Base-by-base conservation (phyloP, 2,888 invertebrate species). In the Clusia tigrina region DNA sequence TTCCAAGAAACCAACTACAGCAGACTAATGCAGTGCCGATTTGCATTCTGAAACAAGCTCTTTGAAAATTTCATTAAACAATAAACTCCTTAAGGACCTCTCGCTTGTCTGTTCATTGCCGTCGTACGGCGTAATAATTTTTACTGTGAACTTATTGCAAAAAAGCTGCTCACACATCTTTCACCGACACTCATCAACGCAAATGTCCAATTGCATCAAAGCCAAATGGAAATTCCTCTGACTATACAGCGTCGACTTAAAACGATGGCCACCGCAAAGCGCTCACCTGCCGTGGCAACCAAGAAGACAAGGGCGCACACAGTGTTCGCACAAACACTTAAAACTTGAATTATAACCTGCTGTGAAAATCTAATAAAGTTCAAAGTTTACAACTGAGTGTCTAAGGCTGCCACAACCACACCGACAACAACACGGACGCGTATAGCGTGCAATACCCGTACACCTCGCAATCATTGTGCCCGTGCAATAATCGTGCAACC, bases 301-400 rank as follows among this genome's bases (percentile, higher is more conserved):
- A 42, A 42, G n/a, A 42, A n/a, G 42, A 42, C 15, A 42, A n/a
- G n/a, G n/a, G n/a, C n/a, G n/a, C n/a, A n/a, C 9, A 6, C 9
- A 17, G 42, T n/a, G 15, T 48, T 6, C 48, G 48, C 48, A n/a
- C n/a, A 48, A 6, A 20, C 48, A 48, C 6, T 48, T 48, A 48
- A 18, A 15, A 48, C 48, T 58, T 63, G 59, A 63, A 55, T 59
- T 59, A 63, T 59, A 25, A 17, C 55, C 58, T 52, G 58, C 59
- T 59, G 54, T 26, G 52, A 52, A 59, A 55, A 59, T 59, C 59
- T 57, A 63, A 63, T 63, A 59, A 63, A 59, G 59, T 24, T 17
- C 48, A 48, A 48, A 48, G 48, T 48, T 48, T 48, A 48, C 48
- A 48, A n/a, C n/a, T n/a, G n/a, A n/a, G n/a, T n/a, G n/a, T n/a